phyloP scores from a whole-genome alignment of 1,140 invertebrate genomes.

The Ips nitidus region DNA sequence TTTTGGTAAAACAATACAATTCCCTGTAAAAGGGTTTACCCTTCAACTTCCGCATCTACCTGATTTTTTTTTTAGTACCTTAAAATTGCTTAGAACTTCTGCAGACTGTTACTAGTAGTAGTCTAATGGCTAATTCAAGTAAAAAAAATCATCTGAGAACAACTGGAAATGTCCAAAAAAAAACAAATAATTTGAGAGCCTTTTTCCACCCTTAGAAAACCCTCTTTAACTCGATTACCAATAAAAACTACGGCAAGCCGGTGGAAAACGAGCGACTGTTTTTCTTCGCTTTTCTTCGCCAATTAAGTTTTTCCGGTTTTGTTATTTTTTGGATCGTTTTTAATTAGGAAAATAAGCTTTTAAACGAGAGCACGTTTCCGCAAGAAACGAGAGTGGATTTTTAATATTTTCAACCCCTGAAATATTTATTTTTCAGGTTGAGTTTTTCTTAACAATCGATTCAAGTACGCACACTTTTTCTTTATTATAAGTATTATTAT shows the following conservation, averaged over 20 bases:
- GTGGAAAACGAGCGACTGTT: slow-evolving; percentile 29
- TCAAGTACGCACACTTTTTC: neutral
- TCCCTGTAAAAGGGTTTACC: too few species aligned
- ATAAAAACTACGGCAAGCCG: slow-evolving; percentile 13
- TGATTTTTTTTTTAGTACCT: too few species aligned
- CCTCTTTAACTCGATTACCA: neutral
- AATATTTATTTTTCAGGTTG: neutral
- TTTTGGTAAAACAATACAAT: too few species aligned
- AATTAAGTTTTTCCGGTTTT: slow-evolving; percentile 36
- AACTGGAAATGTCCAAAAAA: neutral
- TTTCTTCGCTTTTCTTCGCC: slow-evolving; percentile 34
- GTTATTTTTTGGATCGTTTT: slow-evolving; percentile 37
- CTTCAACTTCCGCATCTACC: too few species aligned
- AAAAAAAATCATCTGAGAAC: too few species aligned
- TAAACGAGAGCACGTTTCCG: slow-evolving; percentile 14
- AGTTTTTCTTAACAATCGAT: too few species aligned
- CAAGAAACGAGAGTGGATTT: neutral
- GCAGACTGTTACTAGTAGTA: too few species aligned
- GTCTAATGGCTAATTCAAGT: too few species aligned
- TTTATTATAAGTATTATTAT: neutral
- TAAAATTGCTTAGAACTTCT: too few species aligned
- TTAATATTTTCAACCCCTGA: slow-evolving; percentile 6
- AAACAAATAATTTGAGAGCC: too few species aligned
- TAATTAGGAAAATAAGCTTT: slow-evolving; percentile 37
- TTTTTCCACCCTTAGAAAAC: too few species aligned